A percentile compares a stretch with the other conserved stretches of the same genome.
These are phyloP conservation scores for Magallana angulata DNA, from an alignment of 1,140 invertebrate species.

Conservation along the genomic window DNA sequence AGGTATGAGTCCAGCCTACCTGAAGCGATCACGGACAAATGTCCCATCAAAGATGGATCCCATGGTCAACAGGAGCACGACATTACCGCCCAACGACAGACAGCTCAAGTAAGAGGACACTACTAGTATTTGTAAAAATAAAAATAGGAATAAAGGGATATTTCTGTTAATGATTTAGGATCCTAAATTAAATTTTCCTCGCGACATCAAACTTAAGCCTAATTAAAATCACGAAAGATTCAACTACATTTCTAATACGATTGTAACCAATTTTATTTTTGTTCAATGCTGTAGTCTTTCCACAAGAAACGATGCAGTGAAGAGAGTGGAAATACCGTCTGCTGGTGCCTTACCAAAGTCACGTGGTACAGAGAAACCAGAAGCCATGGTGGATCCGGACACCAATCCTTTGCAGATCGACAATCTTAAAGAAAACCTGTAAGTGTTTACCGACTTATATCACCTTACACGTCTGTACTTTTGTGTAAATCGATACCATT, in stretches of 20 bases:
- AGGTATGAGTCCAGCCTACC: slow-evolving; percentile 54
- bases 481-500: no score
- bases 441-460: not conserved
- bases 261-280: no score
- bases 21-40: slow-evolving; percentile 54
- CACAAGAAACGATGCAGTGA: slow-evolving; percentile 51
- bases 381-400: not conserved
- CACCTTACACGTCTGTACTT: no score
- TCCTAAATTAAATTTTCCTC: no score
- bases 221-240: no score
- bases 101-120: slow-evolving; percentile 47
- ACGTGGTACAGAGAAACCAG: slow-evolving; percentile 32
- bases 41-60: slow-evolving; percentile 49
- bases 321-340: slow-evolving; percentile 57
- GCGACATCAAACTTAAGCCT: no score
- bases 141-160: no score
- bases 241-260: no score
- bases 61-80: slow-evolving; percentile 29
- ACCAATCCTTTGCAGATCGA: slow-evolving; percentile 1
- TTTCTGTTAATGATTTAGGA: no score
- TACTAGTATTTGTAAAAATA: no score
- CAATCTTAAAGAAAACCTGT: slow-evolving; percentile 20
- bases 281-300: slow-evolving; percentile 42
- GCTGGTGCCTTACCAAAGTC: slow-evolving; percentile 27
- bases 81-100: slow-evolving; percentile 40